Evolutionary conservation across 1,140 invertebrate genomes (phyloP), one percentile per base, ranked within the genome.

Genomic region (Drosophila melanica): DNA sequence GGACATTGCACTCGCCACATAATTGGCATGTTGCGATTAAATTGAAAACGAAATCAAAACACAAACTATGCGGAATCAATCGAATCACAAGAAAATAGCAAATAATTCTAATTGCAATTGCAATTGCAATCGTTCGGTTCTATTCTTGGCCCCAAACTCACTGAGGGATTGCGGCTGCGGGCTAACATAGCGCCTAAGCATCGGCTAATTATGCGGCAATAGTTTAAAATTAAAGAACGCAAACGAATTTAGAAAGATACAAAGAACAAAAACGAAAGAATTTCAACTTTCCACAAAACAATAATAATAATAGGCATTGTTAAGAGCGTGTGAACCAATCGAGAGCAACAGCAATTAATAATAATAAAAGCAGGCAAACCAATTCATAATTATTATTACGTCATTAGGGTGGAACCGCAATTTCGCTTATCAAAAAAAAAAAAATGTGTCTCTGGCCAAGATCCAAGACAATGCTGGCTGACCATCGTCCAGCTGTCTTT

Each of bases 341-440:
- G 75, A 65, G 8, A 58, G 30, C 20, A 81, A 65, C 20, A 59
- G 47, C 45, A 84, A 85, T 80, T 78, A 82, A 82, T 75, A 81
- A 57, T 51, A 48, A 54, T 18, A 64, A 54, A 65, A 37, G 27
- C 42, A 41, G 14, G 42, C 48, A 67, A 75, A 64, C 16, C 71
- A 71, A 75, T 71, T 71, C 75, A 85, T 85, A 85, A 85, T 77
- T 85, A 80, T 77, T 85, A 80, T 85, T 85, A 75, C 77, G 77
- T 86, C 79, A 85, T 85, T 85, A 70, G 71, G 74, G 77, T 85
- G 78, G 77, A 50, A 23, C 76, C 64, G 47, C 60, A 54, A 45
- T 10, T n/a, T 11, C 37, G 45, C 35, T 48, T 16, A 3, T n/a
- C 18, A 20, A 4, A 42, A 30, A 39, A 44, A 35, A 39, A 54